phyloP scores from a whole-genome alignment of 2,888 invertebrate species.

The Acanthosepion lycidas region DNA sequence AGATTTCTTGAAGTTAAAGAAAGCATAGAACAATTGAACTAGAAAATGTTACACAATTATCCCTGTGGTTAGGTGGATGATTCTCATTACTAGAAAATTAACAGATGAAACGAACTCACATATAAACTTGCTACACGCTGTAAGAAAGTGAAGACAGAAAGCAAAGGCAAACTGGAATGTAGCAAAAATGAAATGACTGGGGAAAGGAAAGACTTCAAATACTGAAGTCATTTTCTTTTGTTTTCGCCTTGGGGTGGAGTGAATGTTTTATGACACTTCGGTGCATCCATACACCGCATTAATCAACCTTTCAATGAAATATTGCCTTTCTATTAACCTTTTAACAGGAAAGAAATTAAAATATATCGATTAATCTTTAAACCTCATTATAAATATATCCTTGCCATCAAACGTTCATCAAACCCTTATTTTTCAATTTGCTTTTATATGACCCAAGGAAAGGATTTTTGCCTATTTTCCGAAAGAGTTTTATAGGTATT shows the following conservation, averaged over 20 bases:
- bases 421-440: background rate
- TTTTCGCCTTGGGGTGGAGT: background rate
- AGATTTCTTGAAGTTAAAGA: too few relatives aligned
- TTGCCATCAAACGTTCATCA: background rate
- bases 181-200: background rate
- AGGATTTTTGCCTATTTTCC: background rate
- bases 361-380: background rate
- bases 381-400: background rate
- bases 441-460: background rate
- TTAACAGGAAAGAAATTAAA: background rate
- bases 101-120: too few relatives aligned
- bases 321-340: conserved; percentile 33
- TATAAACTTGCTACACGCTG: too few relatives aligned
- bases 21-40: too few relatives aligned
- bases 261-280: background rate
- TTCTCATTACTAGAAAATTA: too few relatives aligned
- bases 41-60: too few relatives aligned
- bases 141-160: too few relatives aligned
- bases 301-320: background rate
- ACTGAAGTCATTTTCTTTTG: background rate
- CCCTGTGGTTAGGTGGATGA: too few relatives aligned
- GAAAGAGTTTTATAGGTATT: background rate
- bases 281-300: background rate
- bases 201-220: background rate
- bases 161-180: too few relatives aligned